Base-by-base conservation (phyloP, 2,888 invertebrate species). In the Neuroscelio doddi region DNA sequence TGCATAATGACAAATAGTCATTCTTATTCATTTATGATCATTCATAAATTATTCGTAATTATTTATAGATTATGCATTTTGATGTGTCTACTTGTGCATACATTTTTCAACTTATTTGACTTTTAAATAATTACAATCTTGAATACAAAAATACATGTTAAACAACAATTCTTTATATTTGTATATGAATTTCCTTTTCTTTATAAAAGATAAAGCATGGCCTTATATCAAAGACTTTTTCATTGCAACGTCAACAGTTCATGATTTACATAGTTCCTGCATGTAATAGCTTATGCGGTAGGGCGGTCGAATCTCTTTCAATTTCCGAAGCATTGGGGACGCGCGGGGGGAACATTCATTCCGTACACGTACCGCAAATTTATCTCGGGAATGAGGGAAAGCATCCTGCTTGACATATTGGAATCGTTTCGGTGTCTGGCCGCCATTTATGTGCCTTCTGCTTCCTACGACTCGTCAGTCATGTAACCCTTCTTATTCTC, bases 401-500 rank as follows among this genome's bases (percentile, higher is more conserved):
- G 63, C 65, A 58, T 58, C 56, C 59, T 51, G 71, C 72, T 75
- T 80, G 81, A 80, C 80, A 80, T 80, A 81, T 81, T 79, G 78
- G 77, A 77, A 80, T 79, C 79, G 75, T 80, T 79, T 72, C 74
- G 68, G 72, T 74, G 75, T 79, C 81, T 79, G 74, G 75, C 74
- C 75, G 66, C 56, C 78, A 71, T 79, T 78, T 76, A 79, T 77
- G 77, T 74, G 73, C 74, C 72, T 62, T 67, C 69, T 59, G 42
- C 42, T 56, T 45, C 42, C 57, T 47, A 10, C 16, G 14, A 27
- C 41, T 45, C 55, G 41, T 49, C 61, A 53, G 21, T 52, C 47
- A 38, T 53, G 44, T 63, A 56, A 51, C 38, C 47, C 42, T 42
- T 29, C 29, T 44, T 39, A 34, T 52, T 32, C 57, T 52, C 47